These are phyloP conservation scores for Chionodraco myersi DNA, from an alignment of 2,113 vertebrate genomes.

Conservation along the genomic window DNA sequence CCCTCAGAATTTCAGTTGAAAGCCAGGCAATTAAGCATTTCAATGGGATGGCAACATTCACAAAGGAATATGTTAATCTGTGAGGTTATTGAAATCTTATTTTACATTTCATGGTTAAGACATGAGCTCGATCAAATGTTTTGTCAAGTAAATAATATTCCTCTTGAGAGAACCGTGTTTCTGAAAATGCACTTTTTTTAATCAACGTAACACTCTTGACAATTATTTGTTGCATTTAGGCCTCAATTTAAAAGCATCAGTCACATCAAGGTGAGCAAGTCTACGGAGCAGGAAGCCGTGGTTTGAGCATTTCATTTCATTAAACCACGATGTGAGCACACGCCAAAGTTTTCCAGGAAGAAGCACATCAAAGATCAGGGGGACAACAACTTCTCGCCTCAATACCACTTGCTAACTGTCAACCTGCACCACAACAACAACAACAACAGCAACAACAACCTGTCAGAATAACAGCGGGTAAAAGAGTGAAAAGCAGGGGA, in stretches of 20 bases:
- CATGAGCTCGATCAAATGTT: constrained; percentile 70
- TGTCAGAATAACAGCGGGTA: constrained; percentile 42
- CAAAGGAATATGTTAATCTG: constrained; percentile 76
- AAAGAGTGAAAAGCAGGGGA: constrained; percentile 48
- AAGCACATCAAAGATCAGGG: constrained; percentile 26
- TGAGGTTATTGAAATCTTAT: constrained; percentile 70
- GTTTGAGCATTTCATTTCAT: background rate
- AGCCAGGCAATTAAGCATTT: constrained; percentile 76
- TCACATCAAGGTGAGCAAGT: constrained; percentile 4
- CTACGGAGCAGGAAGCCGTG: background rate
- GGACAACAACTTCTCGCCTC: constrained; percentile 1
- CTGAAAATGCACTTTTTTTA: constrained; percentile 36
- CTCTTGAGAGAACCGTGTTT: constrained; percentile 33
- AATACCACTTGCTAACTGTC: background rate
- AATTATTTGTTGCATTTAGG: constrained; percentile 27
- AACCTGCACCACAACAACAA: constrained; percentile 21
- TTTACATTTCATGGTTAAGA: constrained; percentile 75
- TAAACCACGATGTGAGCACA: background rate
- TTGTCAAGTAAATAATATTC: constrained; percentile 62
- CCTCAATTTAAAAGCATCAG: constrained; percentile 1
- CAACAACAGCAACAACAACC: constrained; percentile 45
- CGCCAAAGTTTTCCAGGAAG: background rate
- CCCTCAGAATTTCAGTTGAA: constrained; percentile 75
- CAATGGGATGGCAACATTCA: constrained; percentile 72
- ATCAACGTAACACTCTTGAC: constrained; percentile 25